Conservation (phyloP, 2,888 invertebrate species). For the Flexamia atlantica region DNA sequence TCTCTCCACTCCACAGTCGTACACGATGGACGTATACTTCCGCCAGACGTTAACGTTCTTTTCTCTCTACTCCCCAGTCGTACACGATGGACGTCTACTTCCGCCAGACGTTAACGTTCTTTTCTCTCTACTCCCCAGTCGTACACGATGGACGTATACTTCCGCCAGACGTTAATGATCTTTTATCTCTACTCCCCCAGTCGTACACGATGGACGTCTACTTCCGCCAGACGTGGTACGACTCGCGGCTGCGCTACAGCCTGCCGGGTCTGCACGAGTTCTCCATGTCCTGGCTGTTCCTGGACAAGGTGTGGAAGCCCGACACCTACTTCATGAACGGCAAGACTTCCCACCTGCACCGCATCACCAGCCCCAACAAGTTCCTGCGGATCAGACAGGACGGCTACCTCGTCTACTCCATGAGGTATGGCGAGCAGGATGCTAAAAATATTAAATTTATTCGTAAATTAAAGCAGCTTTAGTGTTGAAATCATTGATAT, state of each 20-base stretch:
- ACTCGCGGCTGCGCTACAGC: constrained; percentile 76
- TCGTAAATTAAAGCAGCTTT: no score
- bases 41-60: no score
- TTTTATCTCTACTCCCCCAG: no score
- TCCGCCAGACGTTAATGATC: constrained; percentile 76
- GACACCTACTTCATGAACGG: constrained; percentile 79
- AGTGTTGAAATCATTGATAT: no score
- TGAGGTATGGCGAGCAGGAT: constrained; percentile 90
- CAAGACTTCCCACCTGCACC: constrained; percentile 77
- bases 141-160: constrained; percentile 75
- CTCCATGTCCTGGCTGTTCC: constrained; percentile 77
- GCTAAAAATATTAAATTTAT: no score
- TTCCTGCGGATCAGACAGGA: constrained; percentile 92
- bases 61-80: constrained; percentile 69
- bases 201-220: constrained; percentile 75
- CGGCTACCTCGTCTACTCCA: constrained; percentile 94
- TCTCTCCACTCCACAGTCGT: constrained; percentile 69
- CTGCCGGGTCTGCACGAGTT: constrained; percentile 72
- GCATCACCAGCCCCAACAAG: constrained; percentile 89
- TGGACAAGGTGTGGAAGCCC: constrained; percentile 79
- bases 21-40: no score
- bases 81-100: no score
- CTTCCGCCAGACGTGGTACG: constrained; percentile 77
- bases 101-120: no score
- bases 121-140: constrained; percentile 69